Conservation (phyloP, 1,140 invertebrate genomes). For the Metopolophium dirhodum region DNA sequence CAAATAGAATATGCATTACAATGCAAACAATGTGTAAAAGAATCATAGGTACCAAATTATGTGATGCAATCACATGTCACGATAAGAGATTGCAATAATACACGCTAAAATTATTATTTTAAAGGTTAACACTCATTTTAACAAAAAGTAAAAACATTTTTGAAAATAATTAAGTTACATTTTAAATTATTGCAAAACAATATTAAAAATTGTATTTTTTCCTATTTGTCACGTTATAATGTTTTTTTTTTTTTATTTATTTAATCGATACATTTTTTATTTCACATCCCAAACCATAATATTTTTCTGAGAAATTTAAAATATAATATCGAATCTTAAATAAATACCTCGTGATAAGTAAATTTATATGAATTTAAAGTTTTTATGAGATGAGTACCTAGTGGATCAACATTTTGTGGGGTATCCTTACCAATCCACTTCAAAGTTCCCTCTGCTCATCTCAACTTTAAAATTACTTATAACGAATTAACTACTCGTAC, state of each 20-base stretch:
- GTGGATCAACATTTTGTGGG: neutral
- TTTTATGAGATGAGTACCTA: neutral
- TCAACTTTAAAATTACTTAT: neutral
- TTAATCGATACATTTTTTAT: too few species aligned
- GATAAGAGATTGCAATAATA: neutral
- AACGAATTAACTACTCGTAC: neutral
- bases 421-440: neutral
- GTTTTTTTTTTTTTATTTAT: too few species aligned
- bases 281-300: too few species aligned
- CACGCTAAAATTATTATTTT: too few species aligned
- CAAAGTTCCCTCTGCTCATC: neutral
- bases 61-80: neutral
- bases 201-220: too few species aligned
- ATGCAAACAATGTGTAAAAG: neutral
- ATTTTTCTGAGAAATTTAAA: neutral
- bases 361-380: neutral
- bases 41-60: neutral
- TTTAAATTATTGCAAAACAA: too few species aligned
- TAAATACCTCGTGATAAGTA: neutral
- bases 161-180: too few species aligned
- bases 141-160: too few species aligned
- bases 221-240: too few species aligned
- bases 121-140: too few species aligned
- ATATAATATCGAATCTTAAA: neutral
- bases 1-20: neutral